Evolutionary conservation across 2,888 invertebrate species (phyloP), one percentile per base, ranked within the genome.

Genomic region (Drosophila stalkeri): DNA sequence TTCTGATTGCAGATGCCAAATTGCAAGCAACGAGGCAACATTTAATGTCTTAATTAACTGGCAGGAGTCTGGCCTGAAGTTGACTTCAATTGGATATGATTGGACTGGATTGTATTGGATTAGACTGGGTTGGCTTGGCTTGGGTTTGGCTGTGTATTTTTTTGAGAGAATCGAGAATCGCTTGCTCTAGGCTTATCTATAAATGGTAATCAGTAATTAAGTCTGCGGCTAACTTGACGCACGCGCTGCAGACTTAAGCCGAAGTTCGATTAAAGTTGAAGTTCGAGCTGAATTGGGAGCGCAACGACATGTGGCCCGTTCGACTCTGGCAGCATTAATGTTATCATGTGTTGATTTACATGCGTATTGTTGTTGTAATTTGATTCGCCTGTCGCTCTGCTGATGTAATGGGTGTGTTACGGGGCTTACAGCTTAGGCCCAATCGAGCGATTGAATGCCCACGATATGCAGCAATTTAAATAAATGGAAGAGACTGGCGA

Each of bases 141-240:
- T 27, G 20, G 39, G 54, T 20, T 54, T 5, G 54, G 41, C 55
- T 64, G 64, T 68, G 35, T 61, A 11, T 72, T 35, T 64, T 51
- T 62, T 56, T 37, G 37, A 47, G 54, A 56, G 54, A 56, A 57
- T 62, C 64, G 18, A 56, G 54, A 56, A 57, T 59, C 64, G 23
- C 20, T 44, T 27, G 64, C 64, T 55, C 54, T 46, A 23, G 62
- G 83, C 78, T 84, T 91, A 91, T 91, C 91, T 84, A 75, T 81
- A 88, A 91, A 87, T 89, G 85, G 89, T 91, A 86, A 91, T 91
- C 91, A 91, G 91, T 89, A 91, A 91, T 91, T 91, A 91, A 91
- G 84, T 77, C 72, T 46, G 64, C 68, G 67, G 47, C 72, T 73
- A 77, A 64, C 61, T 69, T 59, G 20, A 60, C 81, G 79, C 86